These are phyloP conservation scores for Melopsittacus undulatus DNA, from an alignment of 2,797 vertebrate genomes.

Conservation along the genomic window DNA sequence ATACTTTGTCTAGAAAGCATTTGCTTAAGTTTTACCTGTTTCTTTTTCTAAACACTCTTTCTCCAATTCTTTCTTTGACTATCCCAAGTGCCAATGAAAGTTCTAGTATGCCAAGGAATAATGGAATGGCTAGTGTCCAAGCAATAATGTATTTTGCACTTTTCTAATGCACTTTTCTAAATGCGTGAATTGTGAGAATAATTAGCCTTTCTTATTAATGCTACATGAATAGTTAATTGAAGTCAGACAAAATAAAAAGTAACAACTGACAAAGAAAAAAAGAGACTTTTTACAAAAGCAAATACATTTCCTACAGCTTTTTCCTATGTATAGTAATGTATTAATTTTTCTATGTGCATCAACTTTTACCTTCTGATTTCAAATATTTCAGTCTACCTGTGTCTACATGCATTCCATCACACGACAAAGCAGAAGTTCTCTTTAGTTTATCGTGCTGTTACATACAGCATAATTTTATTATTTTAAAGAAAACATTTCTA, in stretches of 20 bases:
- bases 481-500: neutral
- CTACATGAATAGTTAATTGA: neutral
- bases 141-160: neutral
- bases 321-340: neutral
- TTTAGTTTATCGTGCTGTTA: neutral
- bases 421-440: neutral
- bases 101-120: neutral
- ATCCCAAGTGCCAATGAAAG: neutral
- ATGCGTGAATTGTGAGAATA: neutral
- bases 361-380: neutral
- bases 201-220: slow-evolving; percentile 1
- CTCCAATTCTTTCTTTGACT: slow-evolving; percentile 1
- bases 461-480: neutral
- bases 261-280: slow-evolving; percentile 12
- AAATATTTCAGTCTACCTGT: neutral
- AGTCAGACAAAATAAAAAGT: neutral
- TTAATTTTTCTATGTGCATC: neutral
- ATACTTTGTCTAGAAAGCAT: neutral
- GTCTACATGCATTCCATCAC: neutral
- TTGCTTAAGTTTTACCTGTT: neutral
- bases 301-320: neutral
- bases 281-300: neutral
- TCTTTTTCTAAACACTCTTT: neutral
- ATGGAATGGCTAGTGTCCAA: neutral
- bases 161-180: neutral